Evolutionary conservation across 2,113 vertebrate species (phyloP).

Genomic region (Microcebus griseorufus): DNA sequence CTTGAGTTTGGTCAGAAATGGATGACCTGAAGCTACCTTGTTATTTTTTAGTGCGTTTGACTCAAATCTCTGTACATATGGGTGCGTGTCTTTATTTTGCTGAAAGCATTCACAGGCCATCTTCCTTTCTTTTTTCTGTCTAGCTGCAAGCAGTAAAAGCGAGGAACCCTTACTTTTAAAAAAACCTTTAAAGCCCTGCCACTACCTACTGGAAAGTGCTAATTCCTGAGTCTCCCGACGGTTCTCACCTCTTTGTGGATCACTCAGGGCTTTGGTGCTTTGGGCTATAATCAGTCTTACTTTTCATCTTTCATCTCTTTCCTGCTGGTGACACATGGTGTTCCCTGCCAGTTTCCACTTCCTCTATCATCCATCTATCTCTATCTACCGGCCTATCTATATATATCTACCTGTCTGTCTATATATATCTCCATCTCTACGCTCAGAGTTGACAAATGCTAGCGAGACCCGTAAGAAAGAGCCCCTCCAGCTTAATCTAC

Average conservation of each 20-base stretch:
- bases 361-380: conserved; percentile 66
- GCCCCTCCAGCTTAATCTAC: background rate
- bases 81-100: background rate
- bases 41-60: background rate
- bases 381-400: conserved; percentile 27
- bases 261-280: conserved; percentile 45
- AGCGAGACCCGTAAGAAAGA: background rate
- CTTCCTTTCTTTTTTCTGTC: background rate
- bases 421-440: conserved; percentile 34
- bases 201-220: conserved; percentile 8
- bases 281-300: conserved; percentile 62
- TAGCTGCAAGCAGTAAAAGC: conserved; percentile 6
- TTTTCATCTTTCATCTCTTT: conserved; percentile 71
- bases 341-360: conserved; percentile 71
- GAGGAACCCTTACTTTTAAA: background rate
- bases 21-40: background rate
- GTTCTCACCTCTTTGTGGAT: conserved; percentile 48
- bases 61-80: background rate
- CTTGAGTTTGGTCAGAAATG: background rate
- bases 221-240: background rate
- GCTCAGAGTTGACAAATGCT: conserved; percentile 47
- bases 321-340: conserved; percentile 50
- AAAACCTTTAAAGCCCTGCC: conserved; percentile 38
- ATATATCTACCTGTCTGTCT: conserved; percentile 58
- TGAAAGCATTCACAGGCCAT: background rate